Conservation (phyloP, 2,888 invertebrate genomes). For the Barypeithes pellucidus region DNA sequence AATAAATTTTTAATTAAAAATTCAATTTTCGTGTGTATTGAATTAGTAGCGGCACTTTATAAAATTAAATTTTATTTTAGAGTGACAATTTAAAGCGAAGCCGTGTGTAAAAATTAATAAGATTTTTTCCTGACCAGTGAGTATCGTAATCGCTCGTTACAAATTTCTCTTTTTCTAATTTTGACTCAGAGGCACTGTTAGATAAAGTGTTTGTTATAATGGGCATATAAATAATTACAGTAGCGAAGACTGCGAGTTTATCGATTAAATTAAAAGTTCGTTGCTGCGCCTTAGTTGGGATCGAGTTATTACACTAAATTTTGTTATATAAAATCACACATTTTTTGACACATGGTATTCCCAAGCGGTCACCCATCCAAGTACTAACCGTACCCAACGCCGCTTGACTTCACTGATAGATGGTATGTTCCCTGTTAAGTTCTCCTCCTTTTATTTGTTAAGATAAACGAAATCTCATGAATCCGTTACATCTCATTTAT, state of each 20-base stretch:
- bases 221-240: slow-evolving; percentile 41
- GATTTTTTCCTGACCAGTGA: slow-evolving; percentile 46
- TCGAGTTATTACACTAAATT: too few relatives aligned
- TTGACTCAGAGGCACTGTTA: slow-evolving; percentile 22
- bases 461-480: too few relatives aligned
- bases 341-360: too few relatives aligned
- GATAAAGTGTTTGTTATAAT: slow-evolving; percentile 34
- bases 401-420: too few relatives aligned
- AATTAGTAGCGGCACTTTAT: slow-evolving; percentile 38
- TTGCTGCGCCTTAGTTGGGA: too few relatives aligned
- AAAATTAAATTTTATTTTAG: slow-evolving; percentile 43
- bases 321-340: too few relatives aligned
- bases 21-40: slow-evolving; percentile 33
- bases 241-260: slow-evolving; percentile 31
- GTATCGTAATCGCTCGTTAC: slow-evolving; percentile 34
- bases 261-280: too few relatives aligned
- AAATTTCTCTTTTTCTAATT: slow-evolving; percentile 25
- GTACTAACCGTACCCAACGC: too few relatives aligned
- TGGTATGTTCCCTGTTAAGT: too few relatives aligned
- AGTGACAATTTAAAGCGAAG: slow-evolving; percentile 24
- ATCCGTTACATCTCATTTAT: too few relatives aligned
- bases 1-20: slow-evolving; percentile 37
- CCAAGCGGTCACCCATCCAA: too few relatives aligned
- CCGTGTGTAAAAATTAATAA: slow-evolving; percentile 46
- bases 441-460: too few relatives aligned